Percentiles rank a stretch among this genome's conserved stretches.
phyloP scores from a whole-genome alignment of 2,797 vertebrate species.

The Anguilla obscura region DNA sequence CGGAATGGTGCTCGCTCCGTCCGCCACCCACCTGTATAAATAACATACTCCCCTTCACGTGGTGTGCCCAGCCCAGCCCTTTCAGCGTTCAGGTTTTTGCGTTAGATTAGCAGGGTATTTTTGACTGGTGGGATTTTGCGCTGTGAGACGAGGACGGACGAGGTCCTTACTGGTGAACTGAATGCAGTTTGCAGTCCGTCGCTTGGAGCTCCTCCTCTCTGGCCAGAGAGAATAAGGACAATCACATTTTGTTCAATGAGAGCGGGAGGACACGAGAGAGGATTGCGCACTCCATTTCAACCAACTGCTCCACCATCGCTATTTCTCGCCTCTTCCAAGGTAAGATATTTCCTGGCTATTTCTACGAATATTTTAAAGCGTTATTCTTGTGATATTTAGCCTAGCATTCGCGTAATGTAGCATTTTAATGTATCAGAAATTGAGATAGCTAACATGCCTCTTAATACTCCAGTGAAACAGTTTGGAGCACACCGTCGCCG shows the following conservation, averaged over 20 bases:
- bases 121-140: slow-evolving; percentile 37
- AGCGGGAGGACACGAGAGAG: slow-evolving; percentile 66
- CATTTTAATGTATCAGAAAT: background rate
- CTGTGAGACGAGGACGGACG: slow-evolving; percentile 51
- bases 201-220: slow-evolving; percentile 70
- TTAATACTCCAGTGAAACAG: slow-evolving; percentile 11
- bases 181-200: slow-evolving; percentile 56
- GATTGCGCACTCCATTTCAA: slow-evolving; percentile 58
- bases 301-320: slow-evolving; percentile 54
- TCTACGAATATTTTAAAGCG: background rate
- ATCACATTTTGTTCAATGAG: slow-evolving; percentile 65
- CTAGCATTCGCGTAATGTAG: background rate
- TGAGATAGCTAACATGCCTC: background rate
- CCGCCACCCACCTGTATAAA: slow-evolving; percentile 54
- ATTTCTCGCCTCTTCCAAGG: slow-evolving; percentile 57
- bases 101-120: slow-evolving; percentile 54
- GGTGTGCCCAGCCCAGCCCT: slow-evolving; percentile 51
- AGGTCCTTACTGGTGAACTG: slow-evolving; percentile 54
- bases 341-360: slow-evolving; percentile 35
- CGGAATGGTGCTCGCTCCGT: slow-evolving; percentile 26
- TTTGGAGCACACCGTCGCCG: background rate
- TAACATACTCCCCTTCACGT: slow-evolving; percentile 54
- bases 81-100: slow-evolving; percentile 34
- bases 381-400: background rate
- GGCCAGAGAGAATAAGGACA: slow-evolving; percentile 56